Conservation (phyloP, 2,888 invertebrate species). For the Xanthia togata region DNA sequence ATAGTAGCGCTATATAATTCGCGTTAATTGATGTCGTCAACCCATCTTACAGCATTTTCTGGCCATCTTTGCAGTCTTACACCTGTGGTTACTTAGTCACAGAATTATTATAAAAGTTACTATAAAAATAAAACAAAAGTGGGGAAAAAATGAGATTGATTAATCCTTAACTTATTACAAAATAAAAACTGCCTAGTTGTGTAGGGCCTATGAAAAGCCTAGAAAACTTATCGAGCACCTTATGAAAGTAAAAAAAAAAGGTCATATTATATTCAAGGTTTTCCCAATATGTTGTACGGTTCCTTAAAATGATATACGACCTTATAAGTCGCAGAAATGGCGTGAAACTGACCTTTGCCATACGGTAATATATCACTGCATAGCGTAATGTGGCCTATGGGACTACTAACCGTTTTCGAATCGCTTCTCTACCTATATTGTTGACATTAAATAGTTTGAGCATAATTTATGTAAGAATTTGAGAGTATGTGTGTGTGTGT, state of each 20-base stretch:
- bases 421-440: conserved; percentile 42
- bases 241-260: conserved; percentile 33
- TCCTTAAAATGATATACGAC: conserved; percentile 56
- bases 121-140: no score
- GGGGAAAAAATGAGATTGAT: neutral
- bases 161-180: neutral
- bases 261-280: conserved; percentile 32
- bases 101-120: neutral
- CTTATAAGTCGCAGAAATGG: conserved; percentile 50
- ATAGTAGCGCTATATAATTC: no score
- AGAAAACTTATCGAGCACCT: neutral
- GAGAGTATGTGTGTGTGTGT: neutral
- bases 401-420: conserved; percentile 64
- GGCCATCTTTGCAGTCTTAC: neutral
- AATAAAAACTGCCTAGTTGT: neutral
- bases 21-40: neutral
- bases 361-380: conserved; percentile 58
- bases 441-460: conserved; percentile 55
- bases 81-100: neutral
- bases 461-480: conserved; percentile 2
- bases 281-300: conserved; percentile 9
- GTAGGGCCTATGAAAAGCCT: neutral
- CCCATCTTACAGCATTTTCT: neutral
- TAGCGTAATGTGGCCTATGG: conserved; percentile 62
- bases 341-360: conserved; percentile 61